These are phyloP conservation scores for Synodontis membranacea DNA, from an alignment of 2,113 vertebrate genomes.

Conservation along the genomic window DNA sequence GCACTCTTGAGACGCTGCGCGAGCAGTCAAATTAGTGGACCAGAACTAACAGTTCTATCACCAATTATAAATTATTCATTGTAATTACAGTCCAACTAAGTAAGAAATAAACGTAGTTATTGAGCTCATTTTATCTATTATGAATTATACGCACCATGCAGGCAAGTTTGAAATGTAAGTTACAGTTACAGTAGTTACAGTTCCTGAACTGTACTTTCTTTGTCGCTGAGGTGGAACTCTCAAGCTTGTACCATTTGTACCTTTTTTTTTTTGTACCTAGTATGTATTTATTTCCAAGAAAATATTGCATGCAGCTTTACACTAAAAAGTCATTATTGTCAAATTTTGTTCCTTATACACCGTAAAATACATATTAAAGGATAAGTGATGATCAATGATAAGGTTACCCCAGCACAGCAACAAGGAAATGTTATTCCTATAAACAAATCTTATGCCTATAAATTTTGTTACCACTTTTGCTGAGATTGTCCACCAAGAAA, in stretches of 20 bases:
- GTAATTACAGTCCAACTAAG: not conserved
- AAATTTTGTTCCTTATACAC: not conserved
- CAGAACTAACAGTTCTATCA: not conserved
- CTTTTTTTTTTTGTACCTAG: not conserved
- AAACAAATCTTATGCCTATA: no score
- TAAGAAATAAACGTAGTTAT: not conserved
- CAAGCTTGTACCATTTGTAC: not conserved
- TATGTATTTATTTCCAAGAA: not conserved
- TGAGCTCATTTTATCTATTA: not conserved
- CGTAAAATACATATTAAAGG: not conserved
- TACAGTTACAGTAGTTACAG: not conserved
- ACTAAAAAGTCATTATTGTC: not conserved
- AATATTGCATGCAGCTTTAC: not conserved
- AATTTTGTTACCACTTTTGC: not conserved
- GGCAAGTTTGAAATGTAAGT: not conserved
- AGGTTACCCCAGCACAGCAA: not conserved
- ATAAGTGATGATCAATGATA: not conserved
- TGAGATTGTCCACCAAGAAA: not conserved
- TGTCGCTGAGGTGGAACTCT: not conserved
- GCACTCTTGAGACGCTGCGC: not conserved
- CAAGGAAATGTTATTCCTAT: no score
- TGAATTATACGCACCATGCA: not conserved
- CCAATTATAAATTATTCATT: not conserved
- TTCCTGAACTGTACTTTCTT: not conserved
- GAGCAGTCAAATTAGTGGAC: not conserved